phyloP scores from a whole-genome alignment of 2,113 vertebrate genomes.

The Colius striatus region DNA sequence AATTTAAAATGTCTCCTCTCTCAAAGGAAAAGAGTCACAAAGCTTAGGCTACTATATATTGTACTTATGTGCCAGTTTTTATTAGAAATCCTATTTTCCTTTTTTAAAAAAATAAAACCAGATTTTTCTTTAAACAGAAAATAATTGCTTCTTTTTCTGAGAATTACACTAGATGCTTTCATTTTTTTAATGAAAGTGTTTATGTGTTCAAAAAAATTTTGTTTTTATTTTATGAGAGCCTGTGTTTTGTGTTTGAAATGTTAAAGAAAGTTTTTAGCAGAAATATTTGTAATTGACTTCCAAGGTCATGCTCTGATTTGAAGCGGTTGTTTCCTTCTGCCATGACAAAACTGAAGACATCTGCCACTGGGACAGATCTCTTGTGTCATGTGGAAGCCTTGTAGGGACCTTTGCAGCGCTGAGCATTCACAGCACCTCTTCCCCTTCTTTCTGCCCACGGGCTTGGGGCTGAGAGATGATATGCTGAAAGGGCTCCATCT shows the following conservation, averaged over 20 bases:
- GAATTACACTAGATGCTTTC: not conserved
- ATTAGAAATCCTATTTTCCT: not conserved
- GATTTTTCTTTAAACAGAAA: not conserved
- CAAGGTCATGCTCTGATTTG: not conserved
- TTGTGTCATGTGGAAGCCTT: not conserved
- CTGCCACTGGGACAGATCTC: not conserved
- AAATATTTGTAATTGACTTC: not conserved
- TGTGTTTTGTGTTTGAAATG: not conserved
- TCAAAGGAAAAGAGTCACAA: not conserved
- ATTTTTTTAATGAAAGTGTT: not conserved
- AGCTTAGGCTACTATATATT: not conserved
- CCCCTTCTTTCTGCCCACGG: accelerated
- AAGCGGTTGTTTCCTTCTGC: not conserved
- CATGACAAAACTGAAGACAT: not conserved
- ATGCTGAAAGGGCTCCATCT: not conserved
- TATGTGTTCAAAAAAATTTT: not conserved
- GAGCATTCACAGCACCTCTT: not conserved
- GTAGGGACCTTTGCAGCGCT: not conserved
- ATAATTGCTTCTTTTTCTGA: not conserved
- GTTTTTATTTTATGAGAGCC: not conserved
- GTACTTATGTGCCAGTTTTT: not conserved
- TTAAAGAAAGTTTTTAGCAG: not conserved
- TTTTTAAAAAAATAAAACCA: not conserved
- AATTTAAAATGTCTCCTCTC: not conserved
- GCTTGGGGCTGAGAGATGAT: not conserved